phyloP scores from a whole-genome alignment of 1,140 invertebrate genomes.

The roundworm (Caenorhabditis elegans) region WBcel235 BX284603.4:9046001-9046500 shows the following conservation, averaged over 20 bases:
- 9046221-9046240: too few relatives aligned
- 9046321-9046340: too few relatives aligned
- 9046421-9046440: too few relatives aligned
- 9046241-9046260: too few relatives aligned
- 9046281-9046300: too few relatives aligned
- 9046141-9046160: too few relatives aligned
- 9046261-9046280: too few relatives aligned
- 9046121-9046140: too few relatives aligned
- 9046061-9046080: background rate
- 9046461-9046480: background rate
- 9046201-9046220: too few relatives aligned
- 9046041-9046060: background rate
- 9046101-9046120: background rate
- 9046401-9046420: background rate
- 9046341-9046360: background rate
- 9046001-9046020: background rate
- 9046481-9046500: background rate
- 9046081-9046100: conserved; percentile 2
- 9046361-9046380: background rate
- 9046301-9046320: too few relatives aligned
- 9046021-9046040: background rate
- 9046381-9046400: background rate
- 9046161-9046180: too few relatives aligned
- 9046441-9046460: background rate
- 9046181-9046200: too few relatives aligned